These are phyloP conservation scores for Drosophila sp. DNA, from an alignment of 1,140 invertebrate species.

Conservation along the genomic window DNA sequence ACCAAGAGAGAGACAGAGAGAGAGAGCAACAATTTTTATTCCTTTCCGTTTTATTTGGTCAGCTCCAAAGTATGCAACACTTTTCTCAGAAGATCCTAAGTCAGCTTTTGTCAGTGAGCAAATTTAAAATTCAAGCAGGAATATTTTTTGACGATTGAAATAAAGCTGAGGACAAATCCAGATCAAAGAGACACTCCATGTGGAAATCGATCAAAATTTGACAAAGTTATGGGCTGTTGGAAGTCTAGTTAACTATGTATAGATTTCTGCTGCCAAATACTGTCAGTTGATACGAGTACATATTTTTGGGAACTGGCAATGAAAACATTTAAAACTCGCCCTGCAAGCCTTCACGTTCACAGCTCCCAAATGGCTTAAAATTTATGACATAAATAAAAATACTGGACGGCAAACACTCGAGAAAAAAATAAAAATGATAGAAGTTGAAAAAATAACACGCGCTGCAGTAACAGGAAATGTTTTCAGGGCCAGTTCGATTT, in stretches of 20 bases:
- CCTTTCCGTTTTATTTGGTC: not conserved
- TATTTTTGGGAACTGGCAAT: conserved; percentile 4
- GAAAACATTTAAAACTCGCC: conserved; percentile 39
- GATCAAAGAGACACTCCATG: conserved; percentile 26
- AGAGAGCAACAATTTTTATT: conserved; percentile 6
- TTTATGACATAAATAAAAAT: conserved; percentile 83
- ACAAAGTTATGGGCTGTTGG: conserved; percentile 25
- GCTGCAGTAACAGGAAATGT: conserved; percentile 55
- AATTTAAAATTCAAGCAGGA: conserved; percentile 18
- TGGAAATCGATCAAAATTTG: conserved; percentile 36
- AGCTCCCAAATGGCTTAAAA: conserved; percentile 81
- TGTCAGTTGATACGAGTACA: conserved; percentile 11
- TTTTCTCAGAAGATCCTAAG: conserved; percentile 19
- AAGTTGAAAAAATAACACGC: conserved; percentile 35
- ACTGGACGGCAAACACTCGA: conserved; percentile 51
- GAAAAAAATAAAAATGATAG: conserved; percentile 22
- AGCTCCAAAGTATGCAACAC: conserved; percentile 48
- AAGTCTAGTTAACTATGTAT: conserved; percentile 38
- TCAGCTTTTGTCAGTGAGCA: conserved; percentile 30
- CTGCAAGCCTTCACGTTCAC: conserved; percentile 63
- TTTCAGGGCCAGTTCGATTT: conserved; percentile 59
- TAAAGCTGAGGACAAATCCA: conserved; percentile 24
- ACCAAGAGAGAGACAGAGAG: conserved; percentile 2
- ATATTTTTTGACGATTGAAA: conserved; percentile 7
- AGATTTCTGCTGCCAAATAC: conserved; percentile 1